Evolutionary conservation across 2,888 invertebrate genomes (phyloP), one percentile per base, ranked within the genome.

Genomic region (Carpatolechia fugitivella): DNA sequence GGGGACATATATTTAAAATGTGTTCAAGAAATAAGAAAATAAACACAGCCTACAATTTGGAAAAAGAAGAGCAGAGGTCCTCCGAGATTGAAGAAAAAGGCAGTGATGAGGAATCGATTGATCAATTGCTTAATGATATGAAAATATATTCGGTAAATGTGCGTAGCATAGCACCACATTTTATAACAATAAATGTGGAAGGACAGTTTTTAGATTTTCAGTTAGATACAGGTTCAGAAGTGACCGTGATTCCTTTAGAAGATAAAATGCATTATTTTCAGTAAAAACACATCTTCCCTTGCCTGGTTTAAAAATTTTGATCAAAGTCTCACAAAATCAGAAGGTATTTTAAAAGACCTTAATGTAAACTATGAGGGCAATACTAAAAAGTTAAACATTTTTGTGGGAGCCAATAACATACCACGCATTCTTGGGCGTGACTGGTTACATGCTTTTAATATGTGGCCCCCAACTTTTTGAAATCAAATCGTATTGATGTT

Each of bases 211-310:
- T 57, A 16, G 40, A 46, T 30, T 55, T 57, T 41, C 41, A 57
- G 29, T 24, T 57, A 40, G 57, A 57, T 36, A 54, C 57, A 14
- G 57, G 57, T 5, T 49, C 54, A 31, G 57, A 57, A n/a, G 54
- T 54, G 11, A 57, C 48, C 4, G 40, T 40, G 1, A 31, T 56
- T 31, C n/a, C 56, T 10, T 2, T 52, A 13, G 11, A 52, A n/a
- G 40, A 54, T 52, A 40, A 47, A 52, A 41, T 35, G 6, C 29
- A 31, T 16, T 48, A 46, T 10, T 52, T 51, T 16, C 29, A 35
- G 11, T 10, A 10, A 14, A 36, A 30, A 40, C 14, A 18, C 7
- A 51, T 51, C 29, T 13, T 11, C 4, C 14, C 47, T 38, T 29
- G 18, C 49, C 8, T n/a, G 4, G 29, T 47, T 46, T 38, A 57